Conservation (phyloP, 2,888 invertebrate species). For the Stramonita haemastoma region DNA sequence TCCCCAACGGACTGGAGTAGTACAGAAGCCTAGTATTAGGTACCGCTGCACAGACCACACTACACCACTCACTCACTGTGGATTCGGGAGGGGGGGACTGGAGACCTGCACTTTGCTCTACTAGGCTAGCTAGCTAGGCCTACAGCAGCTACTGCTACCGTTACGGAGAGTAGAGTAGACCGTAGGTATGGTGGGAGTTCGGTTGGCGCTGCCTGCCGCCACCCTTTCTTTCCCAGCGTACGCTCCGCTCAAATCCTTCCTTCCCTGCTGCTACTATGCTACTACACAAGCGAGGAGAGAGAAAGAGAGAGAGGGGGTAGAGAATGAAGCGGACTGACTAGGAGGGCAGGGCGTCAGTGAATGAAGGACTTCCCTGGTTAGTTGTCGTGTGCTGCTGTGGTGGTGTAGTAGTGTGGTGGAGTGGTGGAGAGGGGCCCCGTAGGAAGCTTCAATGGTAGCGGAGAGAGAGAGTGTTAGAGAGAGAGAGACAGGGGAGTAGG, state of each 20-base stretch:
- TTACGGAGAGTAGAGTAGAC: neutral
- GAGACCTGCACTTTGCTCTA: too few relatives aligned
- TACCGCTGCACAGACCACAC: too few relatives aligned
- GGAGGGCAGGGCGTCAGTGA: neutral
- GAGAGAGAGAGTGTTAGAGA: too few relatives aligned
- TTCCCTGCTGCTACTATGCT: neutral
- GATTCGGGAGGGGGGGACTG: neutral
- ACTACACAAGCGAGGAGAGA: neutral
- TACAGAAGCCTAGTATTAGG: too few relatives aligned
- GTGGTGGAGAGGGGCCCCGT: too few relatives aligned
- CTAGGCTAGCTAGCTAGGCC: neutral
- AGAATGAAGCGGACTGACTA: neutral
- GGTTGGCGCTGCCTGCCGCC: neutral
- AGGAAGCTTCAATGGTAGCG: too few relatives aligned
- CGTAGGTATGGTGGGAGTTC: neutral
- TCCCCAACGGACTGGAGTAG: too few relatives aligned
- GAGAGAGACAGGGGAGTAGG: too few relatives aligned
- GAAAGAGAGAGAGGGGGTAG: neutral
- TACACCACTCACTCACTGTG: too few relatives aligned
- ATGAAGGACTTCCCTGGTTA: too few relatives aligned
- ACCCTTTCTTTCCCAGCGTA: neutral
- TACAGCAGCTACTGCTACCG: neutral
- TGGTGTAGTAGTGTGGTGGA: too few relatives aligned
- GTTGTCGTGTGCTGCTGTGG: too few relatives aligned
- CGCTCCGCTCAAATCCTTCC: conserved; percentile 29